Evolutionary conservation across 2,888 invertebrate species (phyloP).

Genomic region (Strigamia crassipes): DNA sequence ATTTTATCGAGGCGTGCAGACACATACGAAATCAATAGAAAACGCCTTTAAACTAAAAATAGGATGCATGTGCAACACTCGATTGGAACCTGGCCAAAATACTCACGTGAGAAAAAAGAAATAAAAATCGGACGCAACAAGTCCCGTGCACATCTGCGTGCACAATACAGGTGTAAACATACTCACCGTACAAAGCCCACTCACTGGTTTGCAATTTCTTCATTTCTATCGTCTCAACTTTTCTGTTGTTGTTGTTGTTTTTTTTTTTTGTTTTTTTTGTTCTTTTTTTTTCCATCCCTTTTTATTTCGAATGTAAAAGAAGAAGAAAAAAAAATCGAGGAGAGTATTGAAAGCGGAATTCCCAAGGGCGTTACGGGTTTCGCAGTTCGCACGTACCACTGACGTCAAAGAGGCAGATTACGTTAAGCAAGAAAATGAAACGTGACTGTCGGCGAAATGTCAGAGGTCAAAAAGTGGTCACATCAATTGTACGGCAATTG

Average conservation of each 20-base stretch:
- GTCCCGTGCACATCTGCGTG: neutral
- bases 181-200: neutral
- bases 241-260: too few relatives aligned
- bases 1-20: conserved; percentile 5
- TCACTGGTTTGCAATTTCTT: neutral
- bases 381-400: neutral
- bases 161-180: neutral
- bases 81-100: conserved; percentile 8
- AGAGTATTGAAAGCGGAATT: neutral
- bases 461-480: neutral
- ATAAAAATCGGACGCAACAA: neutral
- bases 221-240: too few relatives aligned
- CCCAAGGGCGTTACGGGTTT: neutral
- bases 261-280: too few relatives aligned
- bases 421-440: conserved; percentile 10
- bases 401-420: conserved; percentile 1
- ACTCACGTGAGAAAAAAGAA: neutral
- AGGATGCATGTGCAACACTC: neutral
- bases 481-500: neutral
- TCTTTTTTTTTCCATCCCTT: too few relatives aligned
- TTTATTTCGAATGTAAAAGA: too few relatives aligned
- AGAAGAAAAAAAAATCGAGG: neutral
- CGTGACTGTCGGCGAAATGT: conserved; percentile 10
- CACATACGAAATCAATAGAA: neutral
- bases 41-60: conserved; percentile 1